A percentile compares a stretch with the other conserved stretches of the same genome.
These are phyloP conservation scores for Frankliniella intonsa DNA, from an alignment of 2,888 invertebrate genomes.

Conservation along the genomic window DNA sequence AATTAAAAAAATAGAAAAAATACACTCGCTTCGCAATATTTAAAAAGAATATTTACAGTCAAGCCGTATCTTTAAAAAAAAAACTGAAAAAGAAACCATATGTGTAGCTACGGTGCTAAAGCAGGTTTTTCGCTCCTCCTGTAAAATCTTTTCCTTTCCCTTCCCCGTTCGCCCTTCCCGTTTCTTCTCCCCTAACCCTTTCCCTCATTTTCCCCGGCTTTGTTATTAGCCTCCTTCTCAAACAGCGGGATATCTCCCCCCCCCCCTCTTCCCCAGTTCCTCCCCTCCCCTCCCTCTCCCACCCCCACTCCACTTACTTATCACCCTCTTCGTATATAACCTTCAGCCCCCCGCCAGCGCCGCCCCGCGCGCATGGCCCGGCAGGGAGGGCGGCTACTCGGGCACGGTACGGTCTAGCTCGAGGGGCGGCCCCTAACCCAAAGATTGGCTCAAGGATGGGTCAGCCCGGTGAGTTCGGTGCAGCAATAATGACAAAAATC, in stretches of 20 bases:
- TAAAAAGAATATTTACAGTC: too few species aligned
- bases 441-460: background rate
- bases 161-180: background rate
- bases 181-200: background rate
- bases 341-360: background rate
- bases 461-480: background rate
- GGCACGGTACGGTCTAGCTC: background rate
- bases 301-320: slow-evolving; percentile 5
- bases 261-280: background rate
- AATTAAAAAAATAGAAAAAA: too few species aligned
- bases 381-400: background rate
- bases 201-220: background rate
- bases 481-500: background rate
- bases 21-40: too few species aligned
- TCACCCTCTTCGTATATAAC: slow-evolving; percentile 22
- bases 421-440: background rate
- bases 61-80: too few species aligned
- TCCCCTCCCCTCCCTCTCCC: background rate
- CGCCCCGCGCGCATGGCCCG: background rate
- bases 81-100: too few species aligned
- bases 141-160: background rate
- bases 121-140: too few species aligned
- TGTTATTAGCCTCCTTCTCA: slow-evolving; percentile 1
- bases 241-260: background rate
- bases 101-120: too few species aligned